phyloP scores from a whole-genome alignment of 2,113 vertebrate genomes.

The Perca flavescens region DNA sequence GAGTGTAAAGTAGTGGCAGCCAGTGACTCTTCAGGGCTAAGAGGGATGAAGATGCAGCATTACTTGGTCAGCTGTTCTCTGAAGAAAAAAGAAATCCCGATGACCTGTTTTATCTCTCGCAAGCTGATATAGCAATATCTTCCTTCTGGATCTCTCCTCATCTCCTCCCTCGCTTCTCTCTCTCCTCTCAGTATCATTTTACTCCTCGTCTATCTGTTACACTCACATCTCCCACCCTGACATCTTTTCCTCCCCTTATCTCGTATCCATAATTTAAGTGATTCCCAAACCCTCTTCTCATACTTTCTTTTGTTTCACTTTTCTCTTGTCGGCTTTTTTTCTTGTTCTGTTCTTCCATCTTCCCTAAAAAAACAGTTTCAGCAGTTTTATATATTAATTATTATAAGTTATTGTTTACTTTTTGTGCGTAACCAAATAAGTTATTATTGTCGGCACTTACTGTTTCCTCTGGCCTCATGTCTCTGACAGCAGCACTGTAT shows the following conservation, averaged over 20 bases:
- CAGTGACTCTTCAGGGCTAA: conserved; percentile 2
- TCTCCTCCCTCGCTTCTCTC: background rate
- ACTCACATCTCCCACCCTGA: conserved; percentile 32
- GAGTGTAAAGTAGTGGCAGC: conserved; percentile 2
- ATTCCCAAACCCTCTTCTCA: background rate
- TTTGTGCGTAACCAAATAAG: background rate
- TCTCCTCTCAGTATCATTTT: conserved; percentile 33
- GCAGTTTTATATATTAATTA: background rate
- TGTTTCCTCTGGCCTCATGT: background rate
- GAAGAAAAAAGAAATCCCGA: background rate
- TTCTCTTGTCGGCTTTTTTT: background rate
- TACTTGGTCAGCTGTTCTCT: background rate
- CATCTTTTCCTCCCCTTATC: conserved; percentile 3
- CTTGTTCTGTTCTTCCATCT: background rate
- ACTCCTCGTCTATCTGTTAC: conserved; percentile 44
- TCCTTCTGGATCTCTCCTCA: conserved; percentile 33
- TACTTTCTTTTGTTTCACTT: background rate
- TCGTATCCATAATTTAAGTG: background rate
- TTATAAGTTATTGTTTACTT: background rate
- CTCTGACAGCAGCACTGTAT: background rate
- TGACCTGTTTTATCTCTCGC: conserved; percentile 30
- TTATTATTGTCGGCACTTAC: too few species aligned
- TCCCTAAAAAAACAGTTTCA: background rate
- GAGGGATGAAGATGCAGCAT: conserved; percentile 6
- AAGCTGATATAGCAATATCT: conserved; percentile 49